Percentiles rank a stretch among this genome's conserved stretches.
These are phyloP conservation scores for Leucoma salicis DNA, from an alignment of 2,888 invertebrate species.

Conservation along the genomic window DNA sequence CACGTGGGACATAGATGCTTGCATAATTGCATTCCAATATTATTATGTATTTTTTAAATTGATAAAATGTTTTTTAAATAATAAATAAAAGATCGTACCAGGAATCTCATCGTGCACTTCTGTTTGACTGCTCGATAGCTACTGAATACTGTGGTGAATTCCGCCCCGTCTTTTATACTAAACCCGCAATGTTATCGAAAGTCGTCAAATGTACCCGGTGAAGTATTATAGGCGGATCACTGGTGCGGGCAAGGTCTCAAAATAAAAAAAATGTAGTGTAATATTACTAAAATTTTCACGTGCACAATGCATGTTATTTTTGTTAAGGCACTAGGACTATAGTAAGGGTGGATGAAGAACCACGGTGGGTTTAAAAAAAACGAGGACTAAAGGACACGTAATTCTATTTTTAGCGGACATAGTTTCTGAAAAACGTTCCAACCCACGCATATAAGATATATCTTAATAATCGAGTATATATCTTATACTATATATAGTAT, in stretches of 20 bases:
- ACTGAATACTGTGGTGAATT: constrained; percentile 64
- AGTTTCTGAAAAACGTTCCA: no score
- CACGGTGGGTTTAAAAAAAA: no score
- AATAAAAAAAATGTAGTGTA: constrained; percentile 13
- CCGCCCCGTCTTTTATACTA: constrained; percentile 65
- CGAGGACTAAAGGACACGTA: no score
- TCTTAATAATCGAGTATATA: no score
- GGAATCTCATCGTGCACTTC: constrained; percentile 81
- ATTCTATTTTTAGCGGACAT: no score
- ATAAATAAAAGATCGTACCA: constrained; percentile 56
- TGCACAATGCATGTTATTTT: not conserved
- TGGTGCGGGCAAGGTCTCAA: constrained; percentile 33
- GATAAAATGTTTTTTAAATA: constrained; percentile 13
- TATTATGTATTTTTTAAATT: constrained; percentile 2
- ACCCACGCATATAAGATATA: no score
- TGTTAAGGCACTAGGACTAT: no score
- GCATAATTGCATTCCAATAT: constrained; percentile 20
- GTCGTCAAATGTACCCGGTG: constrained; percentile 43
- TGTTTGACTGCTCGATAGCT: constrained; percentile 77
- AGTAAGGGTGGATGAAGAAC: no score
- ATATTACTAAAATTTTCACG: constrained; percentile 6
- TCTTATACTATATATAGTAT: no score
- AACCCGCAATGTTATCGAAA: constrained; percentile 57
- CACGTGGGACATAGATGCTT: no score
- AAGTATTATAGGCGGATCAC: constrained; percentile 30